Evolutionary conservation across 2,888 invertebrate genomes (phyloP), one percentile per base, ranked within the genome.

Genomic region (Cataglyphis livida): DNA sequence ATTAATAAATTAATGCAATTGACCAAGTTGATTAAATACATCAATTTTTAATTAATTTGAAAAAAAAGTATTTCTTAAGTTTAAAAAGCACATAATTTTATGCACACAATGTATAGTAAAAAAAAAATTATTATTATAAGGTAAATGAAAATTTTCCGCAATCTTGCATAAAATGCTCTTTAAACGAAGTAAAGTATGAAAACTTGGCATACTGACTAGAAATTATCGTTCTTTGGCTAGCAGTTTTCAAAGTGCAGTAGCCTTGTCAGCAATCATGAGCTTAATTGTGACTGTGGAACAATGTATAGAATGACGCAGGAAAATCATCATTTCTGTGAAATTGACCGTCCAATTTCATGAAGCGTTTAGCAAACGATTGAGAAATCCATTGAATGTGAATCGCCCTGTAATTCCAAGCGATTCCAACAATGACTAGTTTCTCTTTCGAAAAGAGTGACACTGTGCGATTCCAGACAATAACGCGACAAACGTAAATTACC

Each of bases 401-500:
- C 38, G 41, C 25, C 35, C 68, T 74, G 78, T 82, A 88, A 89
- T 87, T 87, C 85, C 62, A 81, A 85, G 64, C 70, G 84, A 87
- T 85, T 73, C 78, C 51, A 74, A 87, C 87, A 85, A 87, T 87
- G 75, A 54, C 32, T 25, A 25, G 35, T 51, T 81, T 76, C 35
- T 25, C 83, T 83, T 64, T 84, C 32, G 35, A 61, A 28, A 76
- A 84, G 86, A 85, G 83, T 83, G 90, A 84, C 89, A 87, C 81
- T 78, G 83, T 79, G 38, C 76, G 81, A 79, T 57, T 82, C 66
- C 68, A 73, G 73, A 90, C 85, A 89, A 87, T 87, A 85, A 89
- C 85, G 84, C 84, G 87, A 61, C 83, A 85, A 85, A 89, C 88
- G 91, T 88, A 90, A 90, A 91, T 91, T 90, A 90, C 54, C 85